Conservation (phyloP, 2,113 vertebrate species). For the Atlantisia rogersi region DNA sequence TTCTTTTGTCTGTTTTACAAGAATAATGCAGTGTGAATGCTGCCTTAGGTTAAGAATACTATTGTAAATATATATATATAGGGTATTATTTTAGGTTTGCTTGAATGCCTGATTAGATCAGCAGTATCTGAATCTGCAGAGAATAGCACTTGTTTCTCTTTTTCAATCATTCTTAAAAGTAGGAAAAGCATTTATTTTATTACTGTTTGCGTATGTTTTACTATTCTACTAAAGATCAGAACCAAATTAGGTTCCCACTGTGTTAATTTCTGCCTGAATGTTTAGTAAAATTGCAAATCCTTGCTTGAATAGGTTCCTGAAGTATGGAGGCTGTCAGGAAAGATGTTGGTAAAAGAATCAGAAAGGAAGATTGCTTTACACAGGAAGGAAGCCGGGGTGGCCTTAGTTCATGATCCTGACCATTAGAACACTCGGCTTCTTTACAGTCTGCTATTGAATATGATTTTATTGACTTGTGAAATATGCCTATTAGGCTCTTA, state of each 20-base stretch:
- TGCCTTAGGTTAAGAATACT: neutral
- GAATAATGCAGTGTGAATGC: neutral
- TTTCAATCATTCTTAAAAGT: neutral
- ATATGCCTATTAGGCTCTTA: neutral
- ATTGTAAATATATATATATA: neutral
- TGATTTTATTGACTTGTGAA: neutral
- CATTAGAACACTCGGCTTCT: neutral
- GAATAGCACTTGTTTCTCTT: neutral
- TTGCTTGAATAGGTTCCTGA: constrained; percentile 1
- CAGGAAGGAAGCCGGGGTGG: neutral
- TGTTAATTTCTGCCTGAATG: constrained; percentile 19
- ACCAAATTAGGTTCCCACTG: neutral
- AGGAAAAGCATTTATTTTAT: neutral
- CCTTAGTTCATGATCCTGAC: neutral
- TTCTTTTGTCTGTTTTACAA: neutral
- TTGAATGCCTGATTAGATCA: neutral
- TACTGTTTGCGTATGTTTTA: neutral
- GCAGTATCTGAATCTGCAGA: neutral
- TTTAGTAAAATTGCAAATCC: neutral
- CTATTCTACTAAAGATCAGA: neutral
- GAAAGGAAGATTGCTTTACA: neutral
- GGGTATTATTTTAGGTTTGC: neutral
- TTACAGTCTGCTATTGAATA: neutral
- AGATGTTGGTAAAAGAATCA: neutral
- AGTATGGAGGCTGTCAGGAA: neutral